Conservation (phyloP, 2,888 invertebrate species). For the Oscheius sp. region DNA sequence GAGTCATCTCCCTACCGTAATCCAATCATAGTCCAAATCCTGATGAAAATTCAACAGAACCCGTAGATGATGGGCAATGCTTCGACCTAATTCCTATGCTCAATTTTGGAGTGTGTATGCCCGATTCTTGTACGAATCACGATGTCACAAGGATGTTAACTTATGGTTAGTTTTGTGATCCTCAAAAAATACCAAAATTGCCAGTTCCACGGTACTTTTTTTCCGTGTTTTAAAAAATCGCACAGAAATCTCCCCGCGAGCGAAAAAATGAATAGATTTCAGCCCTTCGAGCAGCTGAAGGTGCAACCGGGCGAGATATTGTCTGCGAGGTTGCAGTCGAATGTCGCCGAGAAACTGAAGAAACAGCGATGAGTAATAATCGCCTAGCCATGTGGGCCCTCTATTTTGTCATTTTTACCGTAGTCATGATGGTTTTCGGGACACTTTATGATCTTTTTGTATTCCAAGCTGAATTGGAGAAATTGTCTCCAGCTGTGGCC, state of each 20-base stretch:
- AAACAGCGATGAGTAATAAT: constrained; percentile 62
- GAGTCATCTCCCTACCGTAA: not conserved
- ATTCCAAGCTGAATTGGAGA: constrained; percentile 40
- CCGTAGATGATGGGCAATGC: constrained; percentile 62
- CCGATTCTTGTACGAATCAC: constrained; percentile 72
- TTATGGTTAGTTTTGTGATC: constrained; percentile 52
- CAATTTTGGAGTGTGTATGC: constrained; percentile 73
- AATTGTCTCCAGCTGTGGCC: constrained; percentile 14
- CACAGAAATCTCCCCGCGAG: too few relatives aligned
- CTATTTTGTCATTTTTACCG: constrained; percentile 65
- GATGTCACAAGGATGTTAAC: constrained; percentile 70
- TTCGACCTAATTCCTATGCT: constrained; percentile 70
- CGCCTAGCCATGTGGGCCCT: constrained; percentile 60
- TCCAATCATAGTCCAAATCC: constrained; percentile 2
- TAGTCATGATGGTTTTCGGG: constrained; percentile 66
- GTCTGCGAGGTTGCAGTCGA: constrained; percentile 70
- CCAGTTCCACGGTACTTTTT: too few relatives aligned
- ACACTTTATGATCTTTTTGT: constrained; percentile 70
- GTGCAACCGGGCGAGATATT: constrained; percentile 55
- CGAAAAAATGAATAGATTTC: constrained; percentile 33
- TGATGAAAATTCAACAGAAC: not conserved
- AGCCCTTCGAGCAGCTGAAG: constrained; percentile 67
- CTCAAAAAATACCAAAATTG: too few relatives aligned
- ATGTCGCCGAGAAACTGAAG: constrained; percentile 65
- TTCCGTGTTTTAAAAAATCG: too few relatives aligned